A percentile compares a stretch with the other conserved stretches of the same genome.
Evolutionary conservation across 2,888 invertebrate species (phyloP).

Genomic region (Eupithecia subfuscata): DNA sequence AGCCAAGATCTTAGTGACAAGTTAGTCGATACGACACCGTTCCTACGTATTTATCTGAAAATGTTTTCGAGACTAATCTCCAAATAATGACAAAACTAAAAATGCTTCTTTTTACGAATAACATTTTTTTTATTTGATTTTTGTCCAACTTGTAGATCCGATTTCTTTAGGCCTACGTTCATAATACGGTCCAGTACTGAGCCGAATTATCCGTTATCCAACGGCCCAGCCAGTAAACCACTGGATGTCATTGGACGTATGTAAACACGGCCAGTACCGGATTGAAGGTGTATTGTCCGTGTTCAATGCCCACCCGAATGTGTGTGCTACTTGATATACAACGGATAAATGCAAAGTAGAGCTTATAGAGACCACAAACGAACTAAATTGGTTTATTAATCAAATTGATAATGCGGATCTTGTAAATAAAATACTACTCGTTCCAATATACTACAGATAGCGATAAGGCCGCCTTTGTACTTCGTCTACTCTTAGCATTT

Average conservation of each 20-base stretch:
- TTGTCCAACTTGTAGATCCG: not conserved
- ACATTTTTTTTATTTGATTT: not conserved
- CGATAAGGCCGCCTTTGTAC: too few species aligned
- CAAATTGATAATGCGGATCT: too few species aligned
- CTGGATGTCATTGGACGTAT: slow-evolving; percentile 9
- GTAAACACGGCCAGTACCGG: slow-evolving; percentile 10
- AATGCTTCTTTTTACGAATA: not conserved
- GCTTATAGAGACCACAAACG: not conserved
- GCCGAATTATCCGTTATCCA: not conserved
- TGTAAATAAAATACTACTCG: too few species aligned
- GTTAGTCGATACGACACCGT: not conserved
- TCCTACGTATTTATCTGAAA: not conserved
- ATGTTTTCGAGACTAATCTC: not conserved
- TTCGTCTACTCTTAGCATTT: too few species aligned
- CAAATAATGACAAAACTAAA: not conserved
- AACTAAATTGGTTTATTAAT: not conserved
- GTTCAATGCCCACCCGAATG: slow-evolving; percentile 11
- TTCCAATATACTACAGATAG: too few species aligned
- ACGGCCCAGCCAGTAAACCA: slow-evolving; percentile 9
- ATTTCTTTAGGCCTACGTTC: not conserved
- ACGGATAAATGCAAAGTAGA: slow-evolving; percentile 6
- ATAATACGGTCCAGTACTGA: not conserved
- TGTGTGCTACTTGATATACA: slow-evolving; percentile 3
- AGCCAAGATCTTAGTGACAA: not conserved
- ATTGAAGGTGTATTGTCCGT: slow-evolving; percentile 16